Evolutionary conservation across 2,797 vertebrate species (phyloP), one percentile per base, ranked within the genome.

Genomic region (Chelmon rostratus): DNA sequence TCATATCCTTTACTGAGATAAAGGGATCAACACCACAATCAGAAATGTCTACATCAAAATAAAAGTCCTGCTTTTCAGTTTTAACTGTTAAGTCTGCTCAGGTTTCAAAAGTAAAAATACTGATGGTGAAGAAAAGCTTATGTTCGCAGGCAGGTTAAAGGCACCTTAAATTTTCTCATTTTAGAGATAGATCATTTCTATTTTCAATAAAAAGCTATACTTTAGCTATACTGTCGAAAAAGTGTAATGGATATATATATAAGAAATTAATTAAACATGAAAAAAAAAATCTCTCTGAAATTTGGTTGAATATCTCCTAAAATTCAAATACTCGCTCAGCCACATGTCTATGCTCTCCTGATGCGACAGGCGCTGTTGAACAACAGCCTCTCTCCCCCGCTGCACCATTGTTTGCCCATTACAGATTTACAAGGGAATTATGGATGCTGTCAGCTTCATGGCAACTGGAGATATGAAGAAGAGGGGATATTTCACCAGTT

Each of bases 341-440:
- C 5, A 44, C 33, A 33, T 76, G 64, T 69, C 62, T 59, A 10
- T 62, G 42, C 40, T 49, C 35, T 11, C 31, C 54, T 1, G n/a
- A 53, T 2, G 21, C 31, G 58, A 57, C 8, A 1, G 49, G 16
- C 52, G 37, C n/a, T 70, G 56, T 37, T 83, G 66, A 84, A 69
- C 54, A 54, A 67, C 65, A 72, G 62, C 23, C 74, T 59, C 59
- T 63, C 61, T 59, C 8, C 71, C 71, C 63, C 49, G n/a, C 47
- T 65, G 44, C 38, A 76, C 52, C 47, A 59, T 79, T 58, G 58
- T 88, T 71, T 46, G 46, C 62, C 31, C 31, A 46, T 82, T 77
- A 79, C 71, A 73, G 67, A 40, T 82, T 83, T 86, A 81, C 67
- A 78, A 56, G 4, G n/a, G 63, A 83, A 76, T 82, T 82, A 70